Percentiles rank a stretch among this genome's conserved stretches.
Evolutionary conservation across 2,113 vertebrate genomes (phyloP).

Genomic region (Microtus ochrogaster): DNA sequence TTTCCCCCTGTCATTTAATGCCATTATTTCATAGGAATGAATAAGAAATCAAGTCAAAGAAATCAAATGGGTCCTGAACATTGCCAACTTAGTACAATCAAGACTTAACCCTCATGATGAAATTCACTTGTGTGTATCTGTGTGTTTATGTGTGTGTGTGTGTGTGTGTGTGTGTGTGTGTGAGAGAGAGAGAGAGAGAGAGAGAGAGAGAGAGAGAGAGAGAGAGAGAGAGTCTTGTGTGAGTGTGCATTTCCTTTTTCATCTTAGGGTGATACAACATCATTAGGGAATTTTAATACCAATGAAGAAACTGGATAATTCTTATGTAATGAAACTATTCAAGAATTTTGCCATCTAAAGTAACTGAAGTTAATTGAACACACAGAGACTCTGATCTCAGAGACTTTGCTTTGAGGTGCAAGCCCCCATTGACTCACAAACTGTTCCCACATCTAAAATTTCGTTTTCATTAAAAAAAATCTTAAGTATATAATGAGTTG

Average conservation of each 20-base stretch:
- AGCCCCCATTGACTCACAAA: not conserved
- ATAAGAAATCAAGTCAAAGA: not conserved
- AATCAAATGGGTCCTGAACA: not conserved
- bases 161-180: accelerated
- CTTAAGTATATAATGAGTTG: not conserved
- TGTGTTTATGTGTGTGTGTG: not conserved
- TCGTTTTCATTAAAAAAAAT: not conserved
- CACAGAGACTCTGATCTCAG: not conserved
- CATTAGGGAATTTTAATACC: not conserved
- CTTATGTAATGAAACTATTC: not conserved
- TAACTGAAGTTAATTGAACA: constrained; percentile 10
- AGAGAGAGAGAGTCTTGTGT: not conserved
- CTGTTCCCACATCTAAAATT: not conserved
- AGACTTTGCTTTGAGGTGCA: not conserved
- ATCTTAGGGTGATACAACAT: not conserved
- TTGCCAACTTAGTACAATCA: not conserved
- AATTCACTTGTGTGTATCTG: not conserved
- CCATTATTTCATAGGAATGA: not conserved
- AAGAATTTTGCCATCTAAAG: constrained; percentile 19
- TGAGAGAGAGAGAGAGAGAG: no score
- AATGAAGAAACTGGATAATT: not conserved
- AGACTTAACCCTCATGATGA: not conserved
- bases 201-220: not conserved
- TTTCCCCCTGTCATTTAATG: not conserved
- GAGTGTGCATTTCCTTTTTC: not conserved